Conservation (phyloP, 2,888 invertebrate genomes). For the Tetranychus piercei region DNA sequence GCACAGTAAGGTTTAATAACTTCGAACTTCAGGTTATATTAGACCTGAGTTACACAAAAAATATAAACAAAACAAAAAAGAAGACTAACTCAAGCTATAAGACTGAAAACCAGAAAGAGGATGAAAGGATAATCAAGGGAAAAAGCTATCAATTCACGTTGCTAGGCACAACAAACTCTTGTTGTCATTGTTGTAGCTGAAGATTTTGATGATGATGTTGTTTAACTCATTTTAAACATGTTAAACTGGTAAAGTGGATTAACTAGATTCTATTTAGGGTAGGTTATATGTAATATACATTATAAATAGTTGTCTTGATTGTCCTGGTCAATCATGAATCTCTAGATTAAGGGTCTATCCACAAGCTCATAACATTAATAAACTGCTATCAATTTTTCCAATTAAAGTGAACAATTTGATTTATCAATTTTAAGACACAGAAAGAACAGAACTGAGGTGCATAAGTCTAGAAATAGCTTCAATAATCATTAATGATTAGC, state of each 20-base stretch:
- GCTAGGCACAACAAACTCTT: neutral
- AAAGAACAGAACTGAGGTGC: too few relatives aligned
- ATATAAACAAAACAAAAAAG: neutral
- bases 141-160: neutral
- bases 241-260: neutral
- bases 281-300: neutral
- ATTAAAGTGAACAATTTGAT: too few relatives aligned
- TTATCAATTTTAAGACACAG: too few relatives aligned
- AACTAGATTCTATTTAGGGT: constrained; percentile 1
- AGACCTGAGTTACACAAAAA: neutral
- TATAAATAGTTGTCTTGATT: neutral
- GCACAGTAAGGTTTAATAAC: neutral
- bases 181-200: neutral
- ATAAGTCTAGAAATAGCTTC: too few relatives aligned
- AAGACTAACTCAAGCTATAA: neutral
- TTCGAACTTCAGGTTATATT: too few relatives aligned
- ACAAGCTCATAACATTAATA: neutral
- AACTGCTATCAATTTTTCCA: too few relatives aligned
- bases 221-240: neutral
- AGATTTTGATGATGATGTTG: neutral
- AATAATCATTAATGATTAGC: too few relatives aligned
- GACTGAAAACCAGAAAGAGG: neutral
- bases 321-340: neutral
- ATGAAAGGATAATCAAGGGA: neutral
- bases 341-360: neutral